Conservation (phyloP, 1,140 invertebrate genomes). For the Gonatopus flavifemur region DNA sequence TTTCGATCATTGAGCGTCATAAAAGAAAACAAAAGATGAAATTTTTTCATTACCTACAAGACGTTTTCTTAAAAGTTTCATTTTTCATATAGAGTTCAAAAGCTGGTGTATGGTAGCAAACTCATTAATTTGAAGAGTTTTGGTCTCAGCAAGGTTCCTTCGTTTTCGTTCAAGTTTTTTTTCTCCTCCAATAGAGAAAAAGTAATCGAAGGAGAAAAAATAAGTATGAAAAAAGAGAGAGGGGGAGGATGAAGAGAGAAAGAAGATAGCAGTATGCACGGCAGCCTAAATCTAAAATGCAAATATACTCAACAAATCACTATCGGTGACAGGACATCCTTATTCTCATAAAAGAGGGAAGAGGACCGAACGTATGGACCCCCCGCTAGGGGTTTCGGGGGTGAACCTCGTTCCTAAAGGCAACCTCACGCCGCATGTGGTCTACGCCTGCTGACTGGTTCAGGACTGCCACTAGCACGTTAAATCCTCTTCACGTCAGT, state of each 20-base stretch:
- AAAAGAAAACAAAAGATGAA: too few species aligned
- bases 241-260: slow-evolving; percentile 8
- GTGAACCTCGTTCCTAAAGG: slow-evolving; percentile 36
- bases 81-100: too few species aligned
- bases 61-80: too few species aligned
- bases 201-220: slow-evolving; percentile 11
- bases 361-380: slow-evolving; percentile 51
- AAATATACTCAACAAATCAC: slow-evolving; percentile 59
- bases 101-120: too few species aligned
- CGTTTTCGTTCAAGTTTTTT: too few species aligned
- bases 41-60: too few species aligned
- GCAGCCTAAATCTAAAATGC: slow-evolving; percentile 58
- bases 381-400: slow-evolving; percentile 51
- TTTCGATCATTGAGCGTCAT: too few species aligned
- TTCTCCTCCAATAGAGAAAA: too few species aligned
- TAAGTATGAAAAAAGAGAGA: slow-evolving; percentile 16
- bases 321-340: slow-evolving; percentile 57
- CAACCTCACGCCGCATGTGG: slow-evolving; percentile 21
- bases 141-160: too few species aligned
- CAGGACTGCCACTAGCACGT: not conserved
- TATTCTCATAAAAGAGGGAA: slow-evolving; percentile 52
- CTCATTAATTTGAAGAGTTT: too few species aligned
- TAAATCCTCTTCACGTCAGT: not conserved
- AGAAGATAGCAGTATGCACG: slow-evolving; percentile 36
- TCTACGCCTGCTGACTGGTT: slow-evolving; percentile 35